phyloP scores from a whole-genome alignment of 2,888 invertebrate genomes.

The Lochmaea capreae region DNA sequence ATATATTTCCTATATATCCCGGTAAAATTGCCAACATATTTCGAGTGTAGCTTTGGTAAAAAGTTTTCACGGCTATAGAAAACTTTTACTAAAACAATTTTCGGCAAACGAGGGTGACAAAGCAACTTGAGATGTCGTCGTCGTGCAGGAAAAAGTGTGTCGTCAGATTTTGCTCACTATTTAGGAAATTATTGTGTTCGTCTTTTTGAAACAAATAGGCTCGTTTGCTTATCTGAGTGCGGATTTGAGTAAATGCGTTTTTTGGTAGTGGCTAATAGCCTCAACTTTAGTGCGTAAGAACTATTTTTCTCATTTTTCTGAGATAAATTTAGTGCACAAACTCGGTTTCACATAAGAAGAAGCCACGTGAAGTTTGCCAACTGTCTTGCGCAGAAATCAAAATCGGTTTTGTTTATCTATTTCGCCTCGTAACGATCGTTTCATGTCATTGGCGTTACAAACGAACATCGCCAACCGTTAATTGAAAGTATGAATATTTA shows the following conservation, averaged over 20 bases:
- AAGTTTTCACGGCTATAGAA: conserved; percentile 15
- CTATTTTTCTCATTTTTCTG: too few relatives aligned
- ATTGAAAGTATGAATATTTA: too few relatives aligned
- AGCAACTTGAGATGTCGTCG: conserved; percentile 19
- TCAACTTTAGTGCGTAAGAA: neutral
- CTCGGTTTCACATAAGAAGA: too few relatives aligned
- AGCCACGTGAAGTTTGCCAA: too few relatives aligned
- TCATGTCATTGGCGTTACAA: too few relatives aligned
- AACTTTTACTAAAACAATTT: conserved; percentile 27
- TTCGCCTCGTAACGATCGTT: too few relatives aligned
- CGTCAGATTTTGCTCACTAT: conserved; percentile 25
- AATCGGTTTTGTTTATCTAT: too few relatives aligned
- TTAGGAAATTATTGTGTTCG: conserved; percentile 32
- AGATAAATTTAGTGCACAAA: too few relatives aligned
- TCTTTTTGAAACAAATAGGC: conserved; percentile 30
- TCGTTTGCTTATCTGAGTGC: conserved; percentile 28
- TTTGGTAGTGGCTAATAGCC: conserved; percentile 7
- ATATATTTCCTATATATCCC: conserved; percentile 14
- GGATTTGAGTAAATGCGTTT: conserved; percentile 26
- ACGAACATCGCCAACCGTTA: too few relatives aligned
- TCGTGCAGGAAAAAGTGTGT: conserved; percentile 24
- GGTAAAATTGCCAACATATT: conserved; percentile 20
- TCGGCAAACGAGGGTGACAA: conserved; percentile 24
- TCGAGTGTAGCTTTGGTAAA: conserved; percentile 12
- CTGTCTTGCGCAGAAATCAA: too few relatives aligned